Conservation (phyloP, 2,888 invertebrate species). For the Andrena hattorfiana region DNA sequence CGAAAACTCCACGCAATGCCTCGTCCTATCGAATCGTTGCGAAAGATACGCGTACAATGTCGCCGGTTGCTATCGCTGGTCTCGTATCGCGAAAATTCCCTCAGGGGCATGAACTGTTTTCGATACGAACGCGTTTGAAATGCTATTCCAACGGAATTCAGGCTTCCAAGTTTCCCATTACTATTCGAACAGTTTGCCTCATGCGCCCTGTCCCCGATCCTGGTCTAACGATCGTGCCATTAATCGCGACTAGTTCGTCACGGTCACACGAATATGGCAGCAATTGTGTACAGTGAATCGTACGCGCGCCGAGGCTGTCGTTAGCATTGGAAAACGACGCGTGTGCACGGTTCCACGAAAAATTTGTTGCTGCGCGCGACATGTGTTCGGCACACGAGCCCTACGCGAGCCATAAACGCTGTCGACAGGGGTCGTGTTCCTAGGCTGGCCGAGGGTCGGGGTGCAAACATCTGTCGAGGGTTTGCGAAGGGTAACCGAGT, state of each 20-base stretch:
- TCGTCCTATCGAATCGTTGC: background rate
- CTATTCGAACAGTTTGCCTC: background rate
- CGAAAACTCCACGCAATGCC: background rate
- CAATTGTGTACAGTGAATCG: background rate
- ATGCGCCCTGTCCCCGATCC: background rate
- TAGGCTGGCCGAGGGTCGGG: constrained; percentile 25
- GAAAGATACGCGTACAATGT: background rate
- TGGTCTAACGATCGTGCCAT: background rate
- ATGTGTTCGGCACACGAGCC: constrained; percentile 64
- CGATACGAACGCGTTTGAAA: constrained; percentile 20
- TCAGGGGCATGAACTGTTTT: constrained; percentile 10
- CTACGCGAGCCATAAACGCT: constrained; percentile 51
- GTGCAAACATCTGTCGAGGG: constrained; percentile 71
- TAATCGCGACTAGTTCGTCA: constrained; percentile 1
- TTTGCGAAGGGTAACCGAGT: constrained; percentile 45
- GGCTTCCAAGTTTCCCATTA: background rate
- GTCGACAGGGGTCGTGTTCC: constrained; percentile 56
- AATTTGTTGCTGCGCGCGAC: constrained; percentile 45
- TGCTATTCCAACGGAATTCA: background rate
- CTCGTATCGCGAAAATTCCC: constrained; percentile 13
- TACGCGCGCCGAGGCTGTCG: constrained; percentile 5
- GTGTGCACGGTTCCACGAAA: constrained; percentile 27
- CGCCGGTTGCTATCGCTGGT: constrained; percentile 2
- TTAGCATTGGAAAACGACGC: constrained; percentile 37
- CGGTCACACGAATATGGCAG: background rate